A percentile compares a stretch with the other conserved stretches of the same genome.
Conservation (phyloP, 2,888 invertebrate species). For the Lasiommata megera region DNA sequence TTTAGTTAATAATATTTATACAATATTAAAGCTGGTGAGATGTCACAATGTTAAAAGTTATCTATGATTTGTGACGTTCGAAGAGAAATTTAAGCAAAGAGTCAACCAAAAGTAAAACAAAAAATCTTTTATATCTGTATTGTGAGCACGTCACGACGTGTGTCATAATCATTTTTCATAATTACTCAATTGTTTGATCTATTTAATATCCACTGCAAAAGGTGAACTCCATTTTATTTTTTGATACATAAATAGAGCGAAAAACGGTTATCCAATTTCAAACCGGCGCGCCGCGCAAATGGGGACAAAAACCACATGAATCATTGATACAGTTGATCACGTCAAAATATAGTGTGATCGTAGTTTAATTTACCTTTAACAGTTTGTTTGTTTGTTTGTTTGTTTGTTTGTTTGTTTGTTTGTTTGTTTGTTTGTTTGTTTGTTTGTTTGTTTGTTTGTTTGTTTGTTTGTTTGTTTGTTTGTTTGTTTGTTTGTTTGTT, state of each 20-base stretch:
- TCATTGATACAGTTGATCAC: slow-evolving; percentile 4
- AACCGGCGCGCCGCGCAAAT: slow-evolving; percentile 4
- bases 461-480: too few species aligned
- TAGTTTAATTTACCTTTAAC: background rate
- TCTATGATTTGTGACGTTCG: too few species aligned
- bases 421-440: too few species aligned
- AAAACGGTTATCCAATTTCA: slow-evolving; percentile 4
- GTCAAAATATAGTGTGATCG: background rate
- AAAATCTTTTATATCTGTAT: too few species aligned
- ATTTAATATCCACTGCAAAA: slow-evolving; percentile 8
- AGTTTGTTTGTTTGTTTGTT: background rate
- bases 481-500: too few species aligned
- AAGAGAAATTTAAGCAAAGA: too few species aligned
- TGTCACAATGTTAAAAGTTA: too few species aligned
- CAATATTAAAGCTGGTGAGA: too few species aligned
- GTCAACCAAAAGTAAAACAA: too few species aligned
- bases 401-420: too few species aligned
- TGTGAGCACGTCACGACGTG: background rate
- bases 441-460: too few species aligned
- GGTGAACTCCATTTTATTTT: slow-evolving; percentile 3
- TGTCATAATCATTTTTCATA: background rate
- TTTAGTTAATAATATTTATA: too few species aligned
- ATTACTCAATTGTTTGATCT: background rate
- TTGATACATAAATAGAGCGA: background rate
- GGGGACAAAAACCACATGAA: slow-evolving; percentile 11